phyloP scores from a whole-genome alignment of 2,888 invertebrate genomes.

The Phortica magna region DNA sequence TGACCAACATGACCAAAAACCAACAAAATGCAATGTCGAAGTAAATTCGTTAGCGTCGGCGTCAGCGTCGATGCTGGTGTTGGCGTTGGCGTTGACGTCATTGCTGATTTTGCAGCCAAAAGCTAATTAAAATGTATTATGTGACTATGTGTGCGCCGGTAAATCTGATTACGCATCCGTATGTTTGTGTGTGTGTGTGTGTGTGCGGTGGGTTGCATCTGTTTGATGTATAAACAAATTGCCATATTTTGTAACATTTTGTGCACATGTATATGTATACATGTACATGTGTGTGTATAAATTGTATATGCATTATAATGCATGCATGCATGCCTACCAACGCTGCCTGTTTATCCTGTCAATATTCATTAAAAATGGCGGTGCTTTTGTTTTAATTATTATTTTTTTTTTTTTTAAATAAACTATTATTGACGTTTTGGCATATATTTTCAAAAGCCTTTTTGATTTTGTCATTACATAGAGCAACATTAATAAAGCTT shows the following conservation, averaged over 20 bases:
- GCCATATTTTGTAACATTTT: too few relatives aligned
- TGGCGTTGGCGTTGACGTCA: neutral
- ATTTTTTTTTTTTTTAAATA: neutral
- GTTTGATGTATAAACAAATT: too few relatives aligned
- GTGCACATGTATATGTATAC: neutral
- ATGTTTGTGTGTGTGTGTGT: neutral
- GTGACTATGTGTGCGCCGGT: neutral
- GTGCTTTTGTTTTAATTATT: neutral
- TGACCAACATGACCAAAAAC: too few relatives aligned
- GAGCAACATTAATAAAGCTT: too few relatives aligned
- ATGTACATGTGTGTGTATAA: neutral
- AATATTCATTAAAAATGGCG: slow-evolving; percentile 23
- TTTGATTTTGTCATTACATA: too few relatives aligned
- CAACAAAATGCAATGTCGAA: too few relatives aligned
- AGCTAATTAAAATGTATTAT: slow-evolving; percentile 22
- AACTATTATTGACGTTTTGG: neutral
- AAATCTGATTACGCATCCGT: slow-evolving; percentile 2
- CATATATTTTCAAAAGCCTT: too few relatives aligned
- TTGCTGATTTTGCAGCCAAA: neutral
- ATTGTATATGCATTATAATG: neutral
- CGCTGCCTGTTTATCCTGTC: slow-evolving; percentile 13
- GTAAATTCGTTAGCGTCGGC: too few relatives aligned
- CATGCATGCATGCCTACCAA: neutral
- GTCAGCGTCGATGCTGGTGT: too few relatives aligned
- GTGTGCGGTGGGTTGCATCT: neutral